phyloP scores from a whole-genome alignment of 2,797 vertebrate species.

The Streptopelia turtur region DNA sequence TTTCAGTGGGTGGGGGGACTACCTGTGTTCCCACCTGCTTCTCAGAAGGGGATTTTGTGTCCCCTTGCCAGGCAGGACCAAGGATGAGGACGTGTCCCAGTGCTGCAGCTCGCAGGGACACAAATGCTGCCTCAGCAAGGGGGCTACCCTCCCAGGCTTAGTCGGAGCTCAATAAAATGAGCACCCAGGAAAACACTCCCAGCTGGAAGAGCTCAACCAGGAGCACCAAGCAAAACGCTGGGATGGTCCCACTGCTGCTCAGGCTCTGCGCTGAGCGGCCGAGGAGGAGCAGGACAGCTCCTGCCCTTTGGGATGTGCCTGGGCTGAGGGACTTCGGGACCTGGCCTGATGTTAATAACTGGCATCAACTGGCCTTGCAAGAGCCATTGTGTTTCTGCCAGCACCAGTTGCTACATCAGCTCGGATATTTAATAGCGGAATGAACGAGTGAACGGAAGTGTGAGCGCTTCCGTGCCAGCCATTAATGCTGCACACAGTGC shows the following conservation, averaged over 20 bases:
- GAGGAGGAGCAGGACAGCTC: rapidly evolving
- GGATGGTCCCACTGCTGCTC: too few relatives aligned
- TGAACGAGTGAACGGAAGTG: neutral
- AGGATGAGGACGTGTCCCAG: rapidly evolving
- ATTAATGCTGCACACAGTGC: neutral
- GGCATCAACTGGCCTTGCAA: neutral
- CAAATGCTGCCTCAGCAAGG: neutral
- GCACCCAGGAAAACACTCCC: neutral
- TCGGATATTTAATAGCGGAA: neutral
- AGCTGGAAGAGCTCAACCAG: neutral
- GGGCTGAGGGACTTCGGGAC: neutral
- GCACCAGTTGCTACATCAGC: neutral
- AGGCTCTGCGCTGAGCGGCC: rapidly evolving
- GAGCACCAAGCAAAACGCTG: rapidly evolving
- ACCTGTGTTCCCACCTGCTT: neutral
- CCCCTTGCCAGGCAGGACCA: neutral
- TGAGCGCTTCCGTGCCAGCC: neutral
- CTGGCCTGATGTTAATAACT: neutral
- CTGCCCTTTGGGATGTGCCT: neutral
- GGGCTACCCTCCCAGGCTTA: neutral
- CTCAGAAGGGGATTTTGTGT: neutral
- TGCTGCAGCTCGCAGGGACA: rapidly evolving
- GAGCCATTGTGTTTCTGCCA: neutral
- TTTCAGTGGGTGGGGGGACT: neutral
- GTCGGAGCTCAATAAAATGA: neutral